Conservation (phyloP, 1,140 invertebrate genomes). For the silkworm (Bombyx mori) region DNA sequence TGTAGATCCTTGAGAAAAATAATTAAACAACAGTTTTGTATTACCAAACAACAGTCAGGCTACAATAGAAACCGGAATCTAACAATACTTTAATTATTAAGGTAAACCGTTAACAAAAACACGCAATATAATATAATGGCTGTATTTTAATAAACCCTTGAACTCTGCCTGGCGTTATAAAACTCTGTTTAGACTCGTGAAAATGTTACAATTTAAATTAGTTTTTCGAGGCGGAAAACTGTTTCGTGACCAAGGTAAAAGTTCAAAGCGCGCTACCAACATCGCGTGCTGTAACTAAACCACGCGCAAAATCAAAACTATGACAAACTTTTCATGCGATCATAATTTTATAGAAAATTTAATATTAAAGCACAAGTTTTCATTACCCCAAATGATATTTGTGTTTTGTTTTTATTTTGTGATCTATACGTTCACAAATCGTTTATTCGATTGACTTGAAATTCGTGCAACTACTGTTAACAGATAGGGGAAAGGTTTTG, state of each 20-base stretch:
- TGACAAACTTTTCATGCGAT: too few relatives aligned
- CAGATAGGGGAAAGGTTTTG: too few relatives aligned
- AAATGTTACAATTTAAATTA: slow-evolving; percentile 10
- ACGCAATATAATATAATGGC: too few relatives aligned
- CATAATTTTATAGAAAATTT: too few relatives aligned
- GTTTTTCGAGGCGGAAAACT: slow-evolving; percentile 16
- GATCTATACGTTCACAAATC: too few relatives aligned
- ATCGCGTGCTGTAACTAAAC: slow-evolving; percentile 22
- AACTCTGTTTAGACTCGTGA: not conserved
- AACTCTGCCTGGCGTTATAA: not conserved
- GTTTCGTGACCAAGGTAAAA: slow-evolving; percentile 28
- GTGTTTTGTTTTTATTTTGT: too few relatives aligned
- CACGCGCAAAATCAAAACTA: slow-evolving; percentile 1
- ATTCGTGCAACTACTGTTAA: too few relatives aligned
- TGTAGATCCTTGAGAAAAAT: slow-evolving; percentile 12
- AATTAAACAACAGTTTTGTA: slow-evolving; percentile 15
- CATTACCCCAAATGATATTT: too few relatives aligned
- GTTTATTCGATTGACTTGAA: too few relatives aligned
- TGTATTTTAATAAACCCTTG: not conserved
- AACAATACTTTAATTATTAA: slow-evolving; percentile 4
- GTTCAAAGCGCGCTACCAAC: slow-evolving; percentile 18
- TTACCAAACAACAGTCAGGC: slow-evolving; percentile 12
- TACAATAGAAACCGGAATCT: slow-evolving; percentile 14
- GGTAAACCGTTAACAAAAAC: not conserved
- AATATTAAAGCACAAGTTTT: too few relatives aligned